Conservation (phyloP, 2,113 vertebrate genomes). For the Myanophis thanlyinensis region DNA sequence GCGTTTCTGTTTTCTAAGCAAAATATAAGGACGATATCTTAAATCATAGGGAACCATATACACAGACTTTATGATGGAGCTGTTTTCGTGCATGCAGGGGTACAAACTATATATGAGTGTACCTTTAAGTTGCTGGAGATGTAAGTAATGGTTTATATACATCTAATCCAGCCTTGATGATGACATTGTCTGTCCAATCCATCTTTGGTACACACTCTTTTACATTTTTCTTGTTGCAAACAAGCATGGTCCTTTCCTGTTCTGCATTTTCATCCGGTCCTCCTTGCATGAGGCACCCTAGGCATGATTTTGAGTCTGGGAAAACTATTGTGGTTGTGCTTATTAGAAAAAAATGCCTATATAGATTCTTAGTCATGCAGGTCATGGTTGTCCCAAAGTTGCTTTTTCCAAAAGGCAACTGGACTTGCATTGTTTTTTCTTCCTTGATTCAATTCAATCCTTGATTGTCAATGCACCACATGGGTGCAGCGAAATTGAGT, state of each 20-base stretch:
- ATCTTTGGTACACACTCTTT: background rate
- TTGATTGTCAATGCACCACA: no score
- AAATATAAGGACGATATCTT: background rate
- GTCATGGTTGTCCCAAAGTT: background rate
- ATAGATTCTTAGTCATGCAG: background rate
- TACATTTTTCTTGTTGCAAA: background rate
- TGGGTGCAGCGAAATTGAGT: no score
- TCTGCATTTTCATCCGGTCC: background rate
- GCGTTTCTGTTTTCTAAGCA: background rate
- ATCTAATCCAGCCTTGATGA: background rate
- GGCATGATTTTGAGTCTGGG: background rate
- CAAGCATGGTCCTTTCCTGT: background rate
- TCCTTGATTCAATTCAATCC: no score
- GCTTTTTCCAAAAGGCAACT: background rate
- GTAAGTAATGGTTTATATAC: background rate
- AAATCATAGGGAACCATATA: background rate
- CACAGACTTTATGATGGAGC: background rate
- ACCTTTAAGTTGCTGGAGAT: background rate
- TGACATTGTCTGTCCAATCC: background rate
- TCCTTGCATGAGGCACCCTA: background rate
- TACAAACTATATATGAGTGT: background rate
- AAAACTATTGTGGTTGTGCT: no score
- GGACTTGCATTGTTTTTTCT: background rate
- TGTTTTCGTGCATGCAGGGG: background rate
- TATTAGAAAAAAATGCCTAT: background rate